Evolutionary conservation across 2,113 vertebrate genomes (phyloP).

Genomic region (Acanthochromis polyacanthus): DNA sequence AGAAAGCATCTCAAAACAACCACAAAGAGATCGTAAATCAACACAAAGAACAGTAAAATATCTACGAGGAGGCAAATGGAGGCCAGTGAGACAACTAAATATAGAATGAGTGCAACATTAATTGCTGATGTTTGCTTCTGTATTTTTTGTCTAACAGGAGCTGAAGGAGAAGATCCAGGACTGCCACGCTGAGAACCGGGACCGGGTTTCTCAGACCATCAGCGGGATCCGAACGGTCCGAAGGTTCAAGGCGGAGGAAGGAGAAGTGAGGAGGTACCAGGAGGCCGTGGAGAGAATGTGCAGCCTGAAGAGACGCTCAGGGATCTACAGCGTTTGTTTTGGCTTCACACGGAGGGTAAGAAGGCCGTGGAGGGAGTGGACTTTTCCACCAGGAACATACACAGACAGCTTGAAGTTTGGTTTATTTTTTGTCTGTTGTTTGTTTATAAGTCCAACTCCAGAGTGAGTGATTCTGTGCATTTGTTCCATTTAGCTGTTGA

Average conservation of each 20-base stretch:
- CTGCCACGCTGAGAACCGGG: slow-evolving; percentile 78
- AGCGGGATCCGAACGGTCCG: slow-evolving; percentile 84
- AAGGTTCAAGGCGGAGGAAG: slow-evolving; percentile 85
- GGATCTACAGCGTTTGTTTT: slow-evolving; percentile 67
- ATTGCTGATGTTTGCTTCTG: background rate
- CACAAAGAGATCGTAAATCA: no score
- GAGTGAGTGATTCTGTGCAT: background rate
- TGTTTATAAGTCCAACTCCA: background rate
- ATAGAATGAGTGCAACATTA: no score
- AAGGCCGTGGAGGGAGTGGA: background rate
- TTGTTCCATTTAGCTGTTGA: slow-evolving; percentile 75
- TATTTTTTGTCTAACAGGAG: slow-evolving; percentile 59
- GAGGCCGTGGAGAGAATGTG: slow-evolving; percentile 74
- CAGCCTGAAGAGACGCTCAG: slow-evolving; percentile 71
- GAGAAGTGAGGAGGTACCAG: slow-evolving; percentile 82
- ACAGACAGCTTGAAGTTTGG: no score
- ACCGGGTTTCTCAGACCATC: slow-evolving; percentile 84
- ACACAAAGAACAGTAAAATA: no score
- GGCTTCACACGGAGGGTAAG: slow-evolving; percentile 82
- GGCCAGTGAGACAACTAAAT: no score
- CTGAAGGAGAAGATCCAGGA: slow-evolving; percentile 84
- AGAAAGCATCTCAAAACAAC: no score
- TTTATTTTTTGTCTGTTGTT: background rate
- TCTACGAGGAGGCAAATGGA: no score
- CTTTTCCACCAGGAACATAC: no score